Percentiles rank a stretch among this genome's conserved stretches.
Conservation (phyloP, 2,888 invertebrate species). For the Hermodice carunculata region DNA sequence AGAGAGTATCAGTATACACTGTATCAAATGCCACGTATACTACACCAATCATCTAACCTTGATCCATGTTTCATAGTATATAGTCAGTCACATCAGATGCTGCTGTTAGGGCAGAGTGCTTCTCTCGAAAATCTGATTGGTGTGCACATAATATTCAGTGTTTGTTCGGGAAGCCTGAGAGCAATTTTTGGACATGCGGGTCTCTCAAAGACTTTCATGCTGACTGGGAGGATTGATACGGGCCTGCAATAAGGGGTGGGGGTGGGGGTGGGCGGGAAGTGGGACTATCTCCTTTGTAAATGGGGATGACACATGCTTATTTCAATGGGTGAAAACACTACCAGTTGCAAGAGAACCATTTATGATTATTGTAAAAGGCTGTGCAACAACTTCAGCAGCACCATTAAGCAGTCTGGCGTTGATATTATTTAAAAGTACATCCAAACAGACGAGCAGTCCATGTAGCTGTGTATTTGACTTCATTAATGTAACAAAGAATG, state of each 20-base stretch:
- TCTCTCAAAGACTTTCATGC: background rate
- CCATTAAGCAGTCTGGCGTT: background rate
- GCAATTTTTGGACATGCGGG: background rate
- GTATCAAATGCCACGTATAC: conserved; percentile 2
- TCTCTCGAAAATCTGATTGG: background rate
- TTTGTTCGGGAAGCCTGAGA: background rate
- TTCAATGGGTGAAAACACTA: background rate
- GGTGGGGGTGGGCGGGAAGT: no score
- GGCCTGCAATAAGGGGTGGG: background rate
- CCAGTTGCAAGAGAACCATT: background rate
- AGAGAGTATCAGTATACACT: background rate
- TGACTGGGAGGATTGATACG: background rate
- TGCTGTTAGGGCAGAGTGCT: background rate
- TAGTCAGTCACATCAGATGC: background rate
- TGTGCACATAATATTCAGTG: background rate
- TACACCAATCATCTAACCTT: background rate
- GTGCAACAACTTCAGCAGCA: background rate
- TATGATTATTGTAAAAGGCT: background rate
- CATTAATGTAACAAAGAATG: no score
- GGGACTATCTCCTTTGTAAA: conserved; percentile 1
- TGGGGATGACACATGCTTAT: background rate
- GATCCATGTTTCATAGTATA: conserved; percentile 3
- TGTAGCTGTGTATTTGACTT: no score
- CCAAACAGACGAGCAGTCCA: no score
- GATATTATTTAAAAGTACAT: background rate